Conservation (phyloP, 2,113 vertebrate species). For the Muntiacus reevesi region DNA sequence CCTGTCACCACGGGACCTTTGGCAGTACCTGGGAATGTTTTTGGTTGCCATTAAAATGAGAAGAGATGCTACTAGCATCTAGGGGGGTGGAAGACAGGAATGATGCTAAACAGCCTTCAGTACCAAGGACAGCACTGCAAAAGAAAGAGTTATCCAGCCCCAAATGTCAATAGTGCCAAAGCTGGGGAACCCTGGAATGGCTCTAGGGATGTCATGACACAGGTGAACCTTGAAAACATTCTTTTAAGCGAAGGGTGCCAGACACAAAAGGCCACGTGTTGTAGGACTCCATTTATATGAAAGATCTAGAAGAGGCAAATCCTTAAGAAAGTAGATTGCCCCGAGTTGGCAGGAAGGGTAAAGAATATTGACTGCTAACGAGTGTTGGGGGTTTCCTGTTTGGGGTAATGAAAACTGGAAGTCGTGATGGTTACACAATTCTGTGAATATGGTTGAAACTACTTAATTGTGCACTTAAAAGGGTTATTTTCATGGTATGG, state of each 20-base stretch:
- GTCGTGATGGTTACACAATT: no score
- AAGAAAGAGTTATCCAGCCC: not conserved
- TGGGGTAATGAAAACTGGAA: no score
- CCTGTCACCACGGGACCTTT: fast-evolving
- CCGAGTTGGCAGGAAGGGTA: fast-evolving
- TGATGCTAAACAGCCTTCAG: fast-evolving
- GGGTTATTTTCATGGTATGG: not conserved
- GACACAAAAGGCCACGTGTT: no score
- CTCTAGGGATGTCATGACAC: fast-evolving
- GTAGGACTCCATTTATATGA: not conserved
- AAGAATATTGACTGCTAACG: fast-evolving
- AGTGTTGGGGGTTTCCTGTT: not conserved
- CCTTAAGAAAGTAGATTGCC: fast-evolving
- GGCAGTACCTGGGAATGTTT: not conserved
- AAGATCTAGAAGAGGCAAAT: fast-evolving
- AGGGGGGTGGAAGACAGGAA: no score
- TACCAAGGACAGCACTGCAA: fast-evolving
- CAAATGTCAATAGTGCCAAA: fast-evolving
- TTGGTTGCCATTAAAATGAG: not conserved
- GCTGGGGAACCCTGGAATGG: fast-evolving
- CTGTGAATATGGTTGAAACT: not conserved
- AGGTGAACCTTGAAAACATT: not conserved
- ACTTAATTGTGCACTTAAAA: no score
- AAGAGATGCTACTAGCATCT: not conserved
- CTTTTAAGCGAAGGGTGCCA: no score